Conservation (phyloP, 2,113 vertebrate genomes). For the Rhynchomys soricoides region DNA sequence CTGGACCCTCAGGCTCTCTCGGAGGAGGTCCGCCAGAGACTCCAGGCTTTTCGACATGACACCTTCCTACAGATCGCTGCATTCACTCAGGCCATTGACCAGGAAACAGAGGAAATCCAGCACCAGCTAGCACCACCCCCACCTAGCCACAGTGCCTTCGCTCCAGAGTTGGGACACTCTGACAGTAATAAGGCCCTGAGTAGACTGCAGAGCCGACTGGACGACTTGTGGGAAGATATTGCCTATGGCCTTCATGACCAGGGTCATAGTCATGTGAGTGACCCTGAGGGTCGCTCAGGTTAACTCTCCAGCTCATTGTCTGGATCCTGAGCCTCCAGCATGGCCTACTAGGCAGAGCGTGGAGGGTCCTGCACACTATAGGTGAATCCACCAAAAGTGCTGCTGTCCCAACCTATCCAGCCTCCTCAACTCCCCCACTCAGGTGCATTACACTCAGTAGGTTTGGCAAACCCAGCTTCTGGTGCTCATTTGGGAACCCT, state of each 20-base stretch:
- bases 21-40: slow-evolving; percentile 82
- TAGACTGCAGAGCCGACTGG: slow-evolving; percentile 88
- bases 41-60: slow-evolving; percentile 89
- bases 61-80: slow-evolving; percentile 84
- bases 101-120: slow-evolving; percentile 85
- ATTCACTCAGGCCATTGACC: slow-evolving; percentile 87
- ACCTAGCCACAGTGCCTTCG: neutral
- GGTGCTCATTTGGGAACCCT: slow-evolving; percentile 56
- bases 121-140: slow-evolving; percentile 82
- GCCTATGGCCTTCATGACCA: slow-evolving; percentile 84
- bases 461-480: slow-evolving; percentile 62
- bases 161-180: neutral
- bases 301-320: neutral
- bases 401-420: neutral
- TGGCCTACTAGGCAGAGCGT: neutral
- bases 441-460: slow-evolving; percentile 70
- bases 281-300: slow-evolving; percentile 42
- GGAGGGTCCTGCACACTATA: slow-evolving; percentile 28
- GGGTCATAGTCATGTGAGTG: neutral
- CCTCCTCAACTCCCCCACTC: neutral
- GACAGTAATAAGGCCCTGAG: slow-evolving; percentile 78
- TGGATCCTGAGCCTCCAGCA: neutral
- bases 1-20: slow-evolving; percentile 72
- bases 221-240: slow-evolving; percentile 92
- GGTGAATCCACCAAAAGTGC: neutral